These are phyloP conservation scores for Melanotus villosus DNA, from an alignment of 2,888 invertebrate genomes.

Conservation along the genomic window DNA sequence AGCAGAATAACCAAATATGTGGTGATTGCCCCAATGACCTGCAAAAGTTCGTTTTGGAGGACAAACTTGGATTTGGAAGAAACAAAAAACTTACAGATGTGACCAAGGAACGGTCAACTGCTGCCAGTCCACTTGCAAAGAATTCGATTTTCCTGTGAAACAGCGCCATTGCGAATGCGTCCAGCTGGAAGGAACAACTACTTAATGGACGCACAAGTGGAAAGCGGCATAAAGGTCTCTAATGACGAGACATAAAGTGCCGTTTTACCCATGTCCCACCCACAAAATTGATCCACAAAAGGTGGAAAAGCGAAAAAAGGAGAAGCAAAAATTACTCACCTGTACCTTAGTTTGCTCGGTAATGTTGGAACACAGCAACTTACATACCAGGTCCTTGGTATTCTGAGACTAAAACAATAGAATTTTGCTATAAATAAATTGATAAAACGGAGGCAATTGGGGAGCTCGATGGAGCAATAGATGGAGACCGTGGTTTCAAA, in stretches of 20 bases:
- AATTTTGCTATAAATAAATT: not conserved
- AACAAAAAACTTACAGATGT: slow-evolving; percentile 5
- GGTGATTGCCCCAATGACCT: slow-evolving; percentile 24
- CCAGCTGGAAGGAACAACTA: too few relatives aligned
- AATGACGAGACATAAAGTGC: too few relatives aligned
- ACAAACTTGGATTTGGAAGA: not conserved
- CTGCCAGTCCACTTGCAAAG: slow-evolving; percentile 14
- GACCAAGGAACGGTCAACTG: slow-evolving; percentile 14
- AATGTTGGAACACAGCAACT: slow-evolving; percentile 4
- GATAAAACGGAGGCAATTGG: too few relatives aligned
- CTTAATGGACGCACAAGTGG: too few relatives aligned
- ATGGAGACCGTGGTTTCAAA: too few relatives aligned
- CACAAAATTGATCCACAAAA: too few relatives aligned
- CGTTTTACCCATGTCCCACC: too few relatives aligned
- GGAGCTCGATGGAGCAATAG: too few relatives aligned
- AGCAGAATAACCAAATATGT: slow-evolving; percentile 44
- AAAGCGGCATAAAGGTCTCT: too few relatives aligned
- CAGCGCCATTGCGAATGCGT: slow-evolving; percentile 22
- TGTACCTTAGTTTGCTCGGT: slow-evolving; percentile 15
- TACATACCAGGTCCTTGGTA: slow-evolving; percentile 20
- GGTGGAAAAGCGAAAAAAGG: too few relatives aligned
- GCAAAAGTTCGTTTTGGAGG: not conserved
- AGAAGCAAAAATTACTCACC: too few relatives aligned
- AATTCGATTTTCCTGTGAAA: slow-evolving; percentile 27
- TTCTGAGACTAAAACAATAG: slow-evolving; percentile 6